Conservation (phyloP, 2,888 invertebrate species). For the Imbricaverruca yamaguchii region DNA sequence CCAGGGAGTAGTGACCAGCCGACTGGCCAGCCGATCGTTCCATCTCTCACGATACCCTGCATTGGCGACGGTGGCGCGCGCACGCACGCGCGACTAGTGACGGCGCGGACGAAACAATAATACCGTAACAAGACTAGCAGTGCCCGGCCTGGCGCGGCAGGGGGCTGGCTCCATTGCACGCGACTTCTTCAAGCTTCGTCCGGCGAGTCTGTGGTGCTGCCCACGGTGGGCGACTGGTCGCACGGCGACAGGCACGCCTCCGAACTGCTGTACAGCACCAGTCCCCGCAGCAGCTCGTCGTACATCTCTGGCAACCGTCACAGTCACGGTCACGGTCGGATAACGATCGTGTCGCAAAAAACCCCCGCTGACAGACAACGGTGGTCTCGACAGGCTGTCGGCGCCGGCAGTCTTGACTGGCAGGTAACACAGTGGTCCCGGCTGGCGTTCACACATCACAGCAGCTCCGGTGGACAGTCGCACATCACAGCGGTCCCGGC, state of each 20-base stretch:
- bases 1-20: not conserved
- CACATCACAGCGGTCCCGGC: too few relatives aligned
- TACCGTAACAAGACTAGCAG: constrained; percentile 20
- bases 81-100: constrained; percentile 8
- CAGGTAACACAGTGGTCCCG: too few relatives aligned
- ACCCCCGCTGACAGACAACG: too few relatives aligned
- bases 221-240: constrained; percentile 21
- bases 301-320: not conserved
- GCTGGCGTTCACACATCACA: too few relatives aligned
- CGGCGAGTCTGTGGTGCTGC: constrained; percentile 22
- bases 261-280: not conserved
- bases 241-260: not conserved
- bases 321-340: too few relatives aligned
- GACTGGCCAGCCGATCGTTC: not conserved
- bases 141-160: not conserved
- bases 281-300: not conserved
- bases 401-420: too few relatives aligned
- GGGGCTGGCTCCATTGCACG: not conserved
- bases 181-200: not conserved
- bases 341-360: too few relatives aligned
- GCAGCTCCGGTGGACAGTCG: too few relatives aligned
- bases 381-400: too few relatives aligned
- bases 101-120: not conserved
- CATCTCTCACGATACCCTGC: not conserved
- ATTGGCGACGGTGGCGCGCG: not conserved